phyloP scores from a whole-genome alignment of 2,113 vertebrate species.

The Xyrauchen texanus region DNA sequence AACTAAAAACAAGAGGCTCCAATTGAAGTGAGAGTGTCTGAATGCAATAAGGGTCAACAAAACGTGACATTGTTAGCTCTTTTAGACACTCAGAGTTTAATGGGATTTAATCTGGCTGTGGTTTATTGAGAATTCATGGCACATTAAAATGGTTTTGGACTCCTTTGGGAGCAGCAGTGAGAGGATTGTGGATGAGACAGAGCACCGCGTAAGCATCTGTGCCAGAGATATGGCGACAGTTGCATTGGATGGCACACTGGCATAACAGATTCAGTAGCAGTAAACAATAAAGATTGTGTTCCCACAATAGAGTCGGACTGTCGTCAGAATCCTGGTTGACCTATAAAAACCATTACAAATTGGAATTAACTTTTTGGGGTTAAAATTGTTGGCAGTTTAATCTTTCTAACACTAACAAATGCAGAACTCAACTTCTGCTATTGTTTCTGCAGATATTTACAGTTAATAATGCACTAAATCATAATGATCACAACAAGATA shows the following conservation, averaged over 20 bases:
- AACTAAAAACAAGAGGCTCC: conserved; percentile 55
- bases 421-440: too few species aligned
- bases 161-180: conserved; percentile 35
- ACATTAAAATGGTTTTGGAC: conserved; percentile 28
- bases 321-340: neutral
- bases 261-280: conserved; percentile 4
- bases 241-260: conserved; percentile 9
- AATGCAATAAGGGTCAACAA: conserved; percentile 33
- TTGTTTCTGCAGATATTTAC: too few species aligned
- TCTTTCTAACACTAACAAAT: too few species aligned
- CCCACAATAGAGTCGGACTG: neutral
- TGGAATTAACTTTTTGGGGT: neutral
- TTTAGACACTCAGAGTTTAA: conserved; percentile 30
- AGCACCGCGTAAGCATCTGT: conserved; percentile 35
- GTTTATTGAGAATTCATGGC: conserved; percentile 40
- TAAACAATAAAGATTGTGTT: conserved; percentile 19
- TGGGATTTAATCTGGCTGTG: conserved; percentile 46
- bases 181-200: conserved; percentile 29
- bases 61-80: conserved; percentile 10
- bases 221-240: conserved; percentile 24
- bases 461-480: too few species aligned
- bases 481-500: too few species aligned
- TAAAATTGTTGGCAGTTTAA: neutral
- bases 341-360: neutral
- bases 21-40: conserved; percentile 54